These are phyloP conservation scores for Carcinoscorpius rotundicauda DNA, from an alignment of 1,140 invertebrate genomes.

Conservation along the genomic window DNA sequence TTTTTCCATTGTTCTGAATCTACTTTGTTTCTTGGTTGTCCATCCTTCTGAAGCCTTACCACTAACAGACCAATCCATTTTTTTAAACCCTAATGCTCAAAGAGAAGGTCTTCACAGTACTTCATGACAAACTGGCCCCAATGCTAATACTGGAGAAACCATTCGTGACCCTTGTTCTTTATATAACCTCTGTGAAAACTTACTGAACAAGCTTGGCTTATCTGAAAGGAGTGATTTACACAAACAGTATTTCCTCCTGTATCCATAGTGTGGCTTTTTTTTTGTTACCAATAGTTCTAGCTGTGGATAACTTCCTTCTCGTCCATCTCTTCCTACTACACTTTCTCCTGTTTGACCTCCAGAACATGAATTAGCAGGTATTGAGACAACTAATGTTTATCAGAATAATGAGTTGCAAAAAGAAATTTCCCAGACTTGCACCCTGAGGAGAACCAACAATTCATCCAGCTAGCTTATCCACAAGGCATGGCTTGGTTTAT, in stretches of 20 bases:
- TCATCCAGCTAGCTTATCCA: too few relatives aligned
- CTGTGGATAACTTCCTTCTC: constrained; percentile 9
- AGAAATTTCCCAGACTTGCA: too few relatives aligned
- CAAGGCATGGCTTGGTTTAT: too few relatives aligned
- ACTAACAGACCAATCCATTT: constrained; percentile 88
- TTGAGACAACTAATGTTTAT: too few relatives aligned
- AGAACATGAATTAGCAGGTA: too few relatives aligned
- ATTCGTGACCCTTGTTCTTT: constrained; percentile 10
- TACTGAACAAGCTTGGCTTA: constrained; percentile 62
- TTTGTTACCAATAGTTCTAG: constrained; percentile 13
- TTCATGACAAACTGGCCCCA: constrained; percentile 27
- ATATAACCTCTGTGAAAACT: constrained; percentile 45
- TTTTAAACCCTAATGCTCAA: constrained; percentile 85
- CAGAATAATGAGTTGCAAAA: too few relatives aligned
- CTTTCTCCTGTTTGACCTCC: not conserved
- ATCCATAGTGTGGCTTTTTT: not conserved
- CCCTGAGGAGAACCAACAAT: too few relatives aligned
- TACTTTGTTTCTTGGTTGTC: constrained; percentile 84
- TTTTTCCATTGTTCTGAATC: constrained; percentile 94
- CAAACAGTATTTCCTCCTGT: not conserved
- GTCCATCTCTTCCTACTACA: constrained; percentile 2
- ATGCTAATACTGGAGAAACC: not conserved
- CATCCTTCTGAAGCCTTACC: constrained; percentile 82
- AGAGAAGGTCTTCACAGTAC: constrained; percentile 91
- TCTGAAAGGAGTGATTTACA: constrained; percentile 41